These are phyloP conservation scores for Callithrix jacchus DNA, from an alignment of 2,113 vertebrate species.

Conservation along the genomic window DNA sequence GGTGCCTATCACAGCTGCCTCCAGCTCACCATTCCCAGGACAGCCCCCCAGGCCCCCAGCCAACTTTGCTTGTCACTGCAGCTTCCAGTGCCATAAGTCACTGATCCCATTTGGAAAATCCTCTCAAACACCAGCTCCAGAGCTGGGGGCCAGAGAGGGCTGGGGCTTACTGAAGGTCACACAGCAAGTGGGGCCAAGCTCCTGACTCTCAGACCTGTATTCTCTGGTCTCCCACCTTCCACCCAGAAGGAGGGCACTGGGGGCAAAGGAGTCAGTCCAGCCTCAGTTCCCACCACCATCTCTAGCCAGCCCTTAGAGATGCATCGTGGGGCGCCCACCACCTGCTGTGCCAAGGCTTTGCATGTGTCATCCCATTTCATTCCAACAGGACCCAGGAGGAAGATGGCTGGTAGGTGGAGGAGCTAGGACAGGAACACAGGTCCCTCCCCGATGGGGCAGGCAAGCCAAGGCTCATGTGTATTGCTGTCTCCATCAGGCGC, in stretches of 20 bases:
- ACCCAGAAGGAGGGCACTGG: neutral
- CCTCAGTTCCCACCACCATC: neutral
- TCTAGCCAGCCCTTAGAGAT: neutral
- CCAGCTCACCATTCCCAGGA: neutral
- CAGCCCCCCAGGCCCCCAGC: no score
- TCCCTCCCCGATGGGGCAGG: neutral
- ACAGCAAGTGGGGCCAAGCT: neutral
- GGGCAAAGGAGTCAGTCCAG: neutral
- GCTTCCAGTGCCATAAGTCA: neutral
- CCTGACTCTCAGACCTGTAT: neutral
- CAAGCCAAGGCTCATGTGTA: neutral
- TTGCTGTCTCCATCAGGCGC: neutral
- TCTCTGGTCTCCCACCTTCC: neutral
- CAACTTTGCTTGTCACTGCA: neutral
- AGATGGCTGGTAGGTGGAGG: neutral
- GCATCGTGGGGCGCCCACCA: neutral
- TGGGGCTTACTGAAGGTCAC: neutral
- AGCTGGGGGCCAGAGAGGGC: neutral
- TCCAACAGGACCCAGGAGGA: neutral
- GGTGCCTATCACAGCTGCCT: neutral
- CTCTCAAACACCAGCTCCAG: neutral
- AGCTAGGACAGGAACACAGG: neutral
- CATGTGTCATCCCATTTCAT: neutral
- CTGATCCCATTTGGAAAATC: neutral
- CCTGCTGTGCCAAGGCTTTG: neutral